phyloP scores from a whole-genome alignment of 2,113 vertebrate genomes.

The Salvelinus namaycush region DNA sequence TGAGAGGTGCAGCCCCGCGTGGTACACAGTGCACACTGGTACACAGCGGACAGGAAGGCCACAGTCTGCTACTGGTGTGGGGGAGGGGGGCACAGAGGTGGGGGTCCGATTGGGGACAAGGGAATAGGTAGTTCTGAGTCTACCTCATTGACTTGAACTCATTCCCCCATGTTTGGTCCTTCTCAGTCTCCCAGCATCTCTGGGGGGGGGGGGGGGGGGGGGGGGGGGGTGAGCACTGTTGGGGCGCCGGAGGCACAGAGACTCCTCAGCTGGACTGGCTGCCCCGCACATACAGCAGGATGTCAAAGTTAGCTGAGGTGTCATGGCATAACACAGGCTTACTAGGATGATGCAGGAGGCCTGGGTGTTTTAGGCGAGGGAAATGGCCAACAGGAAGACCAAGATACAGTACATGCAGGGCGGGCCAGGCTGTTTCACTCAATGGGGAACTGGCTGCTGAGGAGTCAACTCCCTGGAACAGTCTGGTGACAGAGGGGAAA shows the following conservation, averaged over 20 bases:
- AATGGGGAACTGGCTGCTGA: constrained; percentile 74
- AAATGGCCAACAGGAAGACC: constrained; percentile 66
- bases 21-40: constrained; percentile 56
- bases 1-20: constrained; percentile 44
- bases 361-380: constrained; percentile 84
- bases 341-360: constrained; percentile 84
- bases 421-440: constrained; percentile 75
- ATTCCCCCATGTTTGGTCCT: not conserved
- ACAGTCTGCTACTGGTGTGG: not conserved
- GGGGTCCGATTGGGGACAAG: constrained; percentile 5
- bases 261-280: constrained; percentile 74
- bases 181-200: not conserved
- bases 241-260: constrained; percentile 75
- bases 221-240: constrained; percentile 72
- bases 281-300: constrained; percentile 79
- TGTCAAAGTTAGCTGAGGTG: constrained; percentile 87
- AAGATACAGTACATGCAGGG: constrained; percentile 73
- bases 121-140: constrained; percentile 20
- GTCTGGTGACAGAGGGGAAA: constrained; percentile 15
- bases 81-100: not conserved
- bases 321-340: constrained; percentile 93
- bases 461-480: constrained; percentile 82
- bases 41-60: constrained; percentile 23
- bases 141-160: not conserved
- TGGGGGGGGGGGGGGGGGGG: constrained; percentile 65